A percentile compares a stretch with the other conserved stretches of the same genome.
phyloP scores from a whole-genome alignment of 2,797 vertebrate species.

The Galagoides demidoff region DNA sequence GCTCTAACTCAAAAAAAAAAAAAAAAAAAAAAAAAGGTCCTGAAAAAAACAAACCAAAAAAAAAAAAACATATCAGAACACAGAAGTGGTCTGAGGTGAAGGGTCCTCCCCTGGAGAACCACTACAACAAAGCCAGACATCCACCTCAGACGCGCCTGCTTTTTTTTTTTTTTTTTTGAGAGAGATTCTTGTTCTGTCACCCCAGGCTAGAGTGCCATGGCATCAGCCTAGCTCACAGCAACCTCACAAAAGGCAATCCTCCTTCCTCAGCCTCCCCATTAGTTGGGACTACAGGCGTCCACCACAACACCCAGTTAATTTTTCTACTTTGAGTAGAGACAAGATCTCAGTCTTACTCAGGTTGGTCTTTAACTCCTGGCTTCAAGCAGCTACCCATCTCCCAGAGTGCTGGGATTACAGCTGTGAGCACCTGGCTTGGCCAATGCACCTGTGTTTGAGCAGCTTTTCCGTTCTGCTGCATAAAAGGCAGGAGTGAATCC shows the following conservation, averaged over 20 bases:
- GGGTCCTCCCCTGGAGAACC: not conserved
- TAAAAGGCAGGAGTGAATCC: not conserved
- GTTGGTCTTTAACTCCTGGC: no score
- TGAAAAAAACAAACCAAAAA: not conserved
- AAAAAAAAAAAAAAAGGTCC: no score
- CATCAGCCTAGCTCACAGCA: not conserved
- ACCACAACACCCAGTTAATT: no score
- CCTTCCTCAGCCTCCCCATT: no score
- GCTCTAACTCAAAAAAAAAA: no score
- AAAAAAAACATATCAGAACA: not conserved
- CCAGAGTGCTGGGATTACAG: not conserved
- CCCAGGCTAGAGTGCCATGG: no score
- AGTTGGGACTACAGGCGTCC: no score
- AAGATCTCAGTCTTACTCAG: no score
- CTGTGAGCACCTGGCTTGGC: not conserved
- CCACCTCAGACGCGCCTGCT: rapidly evolving
- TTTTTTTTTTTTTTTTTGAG: no score
- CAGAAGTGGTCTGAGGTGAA: rapidly evolving
- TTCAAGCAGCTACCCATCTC: no score
- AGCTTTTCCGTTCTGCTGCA: not conserved
- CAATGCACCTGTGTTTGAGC: not conserved
- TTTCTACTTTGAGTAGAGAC: no score
- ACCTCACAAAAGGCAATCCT: not conserved
- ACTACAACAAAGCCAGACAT: not conserved
- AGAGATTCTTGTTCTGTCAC: no score